These are phyloP conservation scores for Yponomeuta plumbellus DNA, from an alignment of 2,888 invertebrate genomes.

Conservation along the genomic window DNA sequence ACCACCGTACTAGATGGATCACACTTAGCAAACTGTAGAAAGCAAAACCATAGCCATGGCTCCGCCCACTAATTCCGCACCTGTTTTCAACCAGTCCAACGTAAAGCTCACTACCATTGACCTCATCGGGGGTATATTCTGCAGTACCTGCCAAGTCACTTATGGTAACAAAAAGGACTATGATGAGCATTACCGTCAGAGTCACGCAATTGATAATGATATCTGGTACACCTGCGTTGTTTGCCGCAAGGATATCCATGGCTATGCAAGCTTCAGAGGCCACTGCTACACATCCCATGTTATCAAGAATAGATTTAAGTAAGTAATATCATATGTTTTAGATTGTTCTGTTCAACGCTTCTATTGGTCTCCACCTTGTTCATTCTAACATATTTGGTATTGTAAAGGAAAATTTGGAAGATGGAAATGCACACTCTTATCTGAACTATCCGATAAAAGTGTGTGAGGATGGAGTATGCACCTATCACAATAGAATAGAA, in stretches of 20 bases:
- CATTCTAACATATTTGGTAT: too few species aligned
- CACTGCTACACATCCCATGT: slow-evolving; percentile 77
- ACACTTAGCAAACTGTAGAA: slow-evolving; percentile 41
- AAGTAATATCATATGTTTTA: slow-evolving; percentile 29
- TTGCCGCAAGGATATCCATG: slow-evolving; percentile 70
- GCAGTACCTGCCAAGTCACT: slow-evolving; percentile 71
- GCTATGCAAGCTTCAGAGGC: slow-evolving; percentile 75
- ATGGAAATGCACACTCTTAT: too few species aligned
- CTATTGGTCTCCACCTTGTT: too few species aligned
- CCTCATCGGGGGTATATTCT: slow-evolving; percentile 72
- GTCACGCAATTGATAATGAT: slow-evolving; percentile 37
- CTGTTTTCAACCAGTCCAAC: slow-evolving; percentile 4
- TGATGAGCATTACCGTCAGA: slow-evolving; percentile 70
- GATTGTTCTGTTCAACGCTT: background rate
- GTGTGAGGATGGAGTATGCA: too few species aligned
- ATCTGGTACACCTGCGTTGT: slow-evolving; percentile 75
- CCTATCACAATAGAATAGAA: too few species aligned
- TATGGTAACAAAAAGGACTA: slow-evolving; percentile 71
- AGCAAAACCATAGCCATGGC: slow-evolving; percentile 22
- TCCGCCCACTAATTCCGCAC: slow-evolving; percentile 16
- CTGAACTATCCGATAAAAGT: too few species aligned
- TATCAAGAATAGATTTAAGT: slow-evolving; percentile 74
- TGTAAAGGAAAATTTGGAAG: too few species aligned
- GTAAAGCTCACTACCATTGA: slow-evolving; percentile 58
- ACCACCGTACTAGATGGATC: slow-evolving; percentile 50